Evolutionary conservation across 2,797 vertebrate species (phyloP), one percentile per base, ranked within the genome.

Genomic region (Callimico goeldii): DNA sequence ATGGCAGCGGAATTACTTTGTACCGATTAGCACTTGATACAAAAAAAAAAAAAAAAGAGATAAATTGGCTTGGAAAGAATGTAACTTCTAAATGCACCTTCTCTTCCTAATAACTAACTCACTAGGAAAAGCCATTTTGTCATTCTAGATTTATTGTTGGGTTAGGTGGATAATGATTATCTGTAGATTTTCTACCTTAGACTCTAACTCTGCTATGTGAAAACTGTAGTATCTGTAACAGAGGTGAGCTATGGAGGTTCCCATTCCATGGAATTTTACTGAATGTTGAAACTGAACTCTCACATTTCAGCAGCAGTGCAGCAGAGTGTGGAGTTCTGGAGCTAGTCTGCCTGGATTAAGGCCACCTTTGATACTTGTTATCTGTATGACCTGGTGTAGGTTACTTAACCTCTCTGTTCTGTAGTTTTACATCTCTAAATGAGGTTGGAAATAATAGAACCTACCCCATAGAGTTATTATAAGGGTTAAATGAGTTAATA

Each of bases 391-490:
- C 55, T 81, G 64, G 36, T 73, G 0, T 72, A 81, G 72, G 28
- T 88, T 77, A 72, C 30, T 81, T 95, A 61, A 85, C 36, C 46
- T 85, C 30, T 91, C 84, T 96, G 88, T 81, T 83, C 50, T 85
- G 13, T 94, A 67, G 77, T 77, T 82, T 97, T 85, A 52, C 19
- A 15, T 81, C 30, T 83, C 28, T 72, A 75, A 90, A 75, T 77
- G n/a, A 36, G 13, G 7, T 57, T 90, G 55, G 73, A 92, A 92
- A 50, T 20, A 58, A 20, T 61, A 36, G 30, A 73, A 26, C 26
- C n/a, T 75, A 12, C 9, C 30, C 81, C 39, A 24, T 4, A 85
- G 55, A 24, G 28, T 92, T 83, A 92, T 48, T 88, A 11, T 79
- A 81, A 91, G 58, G 15, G 12, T 84, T 73, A 75, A 76, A 46